These are phyloP conservation scores for Anthonomus grandis DNA, from an alignment of 1,140 invertebrate genomes.

Conservation along the genomic window DNA sequence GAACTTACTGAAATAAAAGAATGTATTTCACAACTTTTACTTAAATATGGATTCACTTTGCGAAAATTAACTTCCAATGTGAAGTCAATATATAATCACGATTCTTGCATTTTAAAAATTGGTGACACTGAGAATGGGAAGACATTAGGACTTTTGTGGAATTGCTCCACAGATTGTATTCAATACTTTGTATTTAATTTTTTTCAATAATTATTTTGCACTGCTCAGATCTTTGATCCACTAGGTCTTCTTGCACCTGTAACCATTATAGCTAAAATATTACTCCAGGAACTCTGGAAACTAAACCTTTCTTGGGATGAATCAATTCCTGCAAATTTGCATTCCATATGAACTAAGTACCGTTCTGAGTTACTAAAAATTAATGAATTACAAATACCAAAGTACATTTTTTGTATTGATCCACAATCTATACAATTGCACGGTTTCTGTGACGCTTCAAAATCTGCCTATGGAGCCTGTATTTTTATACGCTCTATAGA, in stretches of 20 bases:
- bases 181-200: constrained; percentile 14
- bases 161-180: constrained; percentile 5
- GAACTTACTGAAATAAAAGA: constrained; percentile 26
- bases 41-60: constrained; percentile 35
- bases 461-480: constrained; percentile 28
- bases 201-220: constrained; percentile 14
- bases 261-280: constrained; percentile 39
- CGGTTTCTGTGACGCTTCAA: constrained; percentile 36
- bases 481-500: constrained; percentile 32
- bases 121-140: constrained; percentile 9
- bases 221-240: constrained; percentile 35
- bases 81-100: not conserved
- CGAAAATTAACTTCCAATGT: constrained; percentile 47
- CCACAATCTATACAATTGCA: constrained; percentile 4
- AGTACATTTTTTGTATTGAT: not conserved
- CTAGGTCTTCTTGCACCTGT: constrained; percentile 38
- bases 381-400: constrained; percentile 1
- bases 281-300: constrained; percentile 44
- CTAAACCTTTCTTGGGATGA: constrained; percentile 44
- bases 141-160: constrained; percentile 25
- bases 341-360: constrained; percentile 12
- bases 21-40: constrained; percentile 12
- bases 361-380: not conserved
- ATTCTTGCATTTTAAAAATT: not conserved
- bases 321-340: constrained; percentile 28